These are phyloP conservation scores for Nudaria mundana DNA, from an alignment of 2,888 invertebrate genomes.

Conservation along the genomic window DNA sequence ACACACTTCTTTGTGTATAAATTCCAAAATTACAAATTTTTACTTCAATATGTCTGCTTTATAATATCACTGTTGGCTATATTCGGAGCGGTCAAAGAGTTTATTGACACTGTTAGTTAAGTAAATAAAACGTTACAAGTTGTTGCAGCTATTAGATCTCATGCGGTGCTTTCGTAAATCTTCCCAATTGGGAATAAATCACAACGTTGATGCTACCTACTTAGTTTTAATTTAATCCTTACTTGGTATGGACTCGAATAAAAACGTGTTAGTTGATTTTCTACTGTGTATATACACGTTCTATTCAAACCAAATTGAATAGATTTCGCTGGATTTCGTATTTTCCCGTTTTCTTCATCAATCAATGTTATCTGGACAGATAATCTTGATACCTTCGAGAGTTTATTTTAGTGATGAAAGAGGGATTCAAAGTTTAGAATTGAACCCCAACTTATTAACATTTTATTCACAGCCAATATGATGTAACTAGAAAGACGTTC, in stretches of 20 bases:
- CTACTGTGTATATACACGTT: neutral
- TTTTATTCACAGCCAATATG: no score
- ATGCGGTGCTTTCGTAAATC: constrained; percentile 27
- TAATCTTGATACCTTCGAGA: neutral
- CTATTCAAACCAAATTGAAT: constrained; percentile 4
- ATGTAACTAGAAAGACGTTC: no score
- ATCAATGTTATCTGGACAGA: neutral
- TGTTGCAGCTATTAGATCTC: constrained; percentile 11
- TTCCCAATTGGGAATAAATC: constrained; percentile 8
- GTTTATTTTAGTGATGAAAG: no score
- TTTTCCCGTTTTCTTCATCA: neutral
- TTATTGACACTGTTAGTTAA: no score
- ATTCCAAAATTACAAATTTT: no score
- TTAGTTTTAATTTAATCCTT: constrained; percentile 9
- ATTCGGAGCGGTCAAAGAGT: no score
- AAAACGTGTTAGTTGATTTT: neutral
- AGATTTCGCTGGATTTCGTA: neutral
- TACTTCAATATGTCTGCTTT: no score
- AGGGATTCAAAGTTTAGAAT: no score
- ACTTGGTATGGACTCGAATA: constrained; percentile 2
- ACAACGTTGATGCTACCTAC: constrained; percentile 5
- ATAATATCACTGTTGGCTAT: no score
- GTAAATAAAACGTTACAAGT: constrained; percentile 22
- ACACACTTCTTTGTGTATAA: no score
- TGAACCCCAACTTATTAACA: no score